phyloP scores from a whole-genome alignment of 2,113 vertebrate genomes.

The Onychostoma macrolepis region DNA sequence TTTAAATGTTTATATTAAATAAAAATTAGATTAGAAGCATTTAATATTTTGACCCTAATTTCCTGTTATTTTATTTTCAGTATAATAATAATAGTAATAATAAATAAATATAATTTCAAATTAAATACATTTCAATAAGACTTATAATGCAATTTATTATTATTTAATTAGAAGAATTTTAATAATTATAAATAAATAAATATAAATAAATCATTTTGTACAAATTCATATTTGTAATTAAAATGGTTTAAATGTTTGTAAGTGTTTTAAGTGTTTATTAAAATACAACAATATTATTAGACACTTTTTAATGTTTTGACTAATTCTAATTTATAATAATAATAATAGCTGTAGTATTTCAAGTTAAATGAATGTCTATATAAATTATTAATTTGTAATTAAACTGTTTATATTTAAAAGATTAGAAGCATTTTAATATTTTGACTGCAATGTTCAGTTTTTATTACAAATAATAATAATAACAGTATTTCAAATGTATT shows the following conservation, averaged over 20 bases:
- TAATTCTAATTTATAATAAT: neutral
- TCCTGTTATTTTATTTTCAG: too few relatives aligned
- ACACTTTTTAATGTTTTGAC: neutral
- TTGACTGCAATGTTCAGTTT: neutral
- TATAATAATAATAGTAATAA: neutral
- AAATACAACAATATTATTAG: neutral
- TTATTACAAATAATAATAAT: neutral
- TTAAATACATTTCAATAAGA: too few relatives aligned
- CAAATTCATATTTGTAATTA: too few relatives aligned
- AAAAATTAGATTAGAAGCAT: neutral
- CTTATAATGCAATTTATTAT: too few relatives aligned
- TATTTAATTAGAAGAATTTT: neutral
- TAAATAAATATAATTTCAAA: neutral
- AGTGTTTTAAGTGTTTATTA: too few relatives aligned
- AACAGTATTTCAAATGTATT: neutral
- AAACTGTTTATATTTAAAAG: neutral
- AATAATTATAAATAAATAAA: neutral
- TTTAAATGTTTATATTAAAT: neutral
- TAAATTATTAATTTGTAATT: neutral
- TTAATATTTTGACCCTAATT: neutral
- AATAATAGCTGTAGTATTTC: neutral
- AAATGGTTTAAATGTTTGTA: too few relatives aligned
- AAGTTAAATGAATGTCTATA: neutral
- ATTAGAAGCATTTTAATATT: neutral
- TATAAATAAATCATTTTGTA: too few relatives aligned